Evolutionary conservation across 2,888 invertebrate genomes (phyloP), one percentile per base, ranked within the genome.

Genomic region (Agrotis ipsilon): DNA sequence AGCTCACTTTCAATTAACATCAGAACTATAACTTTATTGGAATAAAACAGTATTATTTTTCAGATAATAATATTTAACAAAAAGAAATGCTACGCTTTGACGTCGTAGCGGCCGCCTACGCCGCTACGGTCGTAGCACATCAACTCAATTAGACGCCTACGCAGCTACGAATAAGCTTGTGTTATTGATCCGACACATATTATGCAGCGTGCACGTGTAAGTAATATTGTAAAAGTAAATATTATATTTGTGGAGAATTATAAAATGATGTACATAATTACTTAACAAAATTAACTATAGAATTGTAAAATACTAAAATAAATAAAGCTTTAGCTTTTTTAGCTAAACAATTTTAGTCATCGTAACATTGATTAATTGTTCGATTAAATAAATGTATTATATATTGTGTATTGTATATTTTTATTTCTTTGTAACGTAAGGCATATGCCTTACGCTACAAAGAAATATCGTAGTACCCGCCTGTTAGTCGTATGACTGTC

Each of bases 91-190:
- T 80, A 65, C 76, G 66, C 61, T 27, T 13, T 61, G 43, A 61
- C 46, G 57, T 27, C 54, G 67, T 72, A 71, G 57, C 46, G 1
- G 18, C 64, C 76, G 62, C 76, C 76, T 65, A 65, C 67, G 80
- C 32, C 32, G 80, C 76, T 80, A 79, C 80, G 32, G n/a, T 3
- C 78, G 80, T 78, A 78, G 78, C 70, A 70, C 16, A n/a, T 32
- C n/a, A 14, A 57, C 43, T 48, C n/a, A 18, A 67, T 78, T 54
- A 49, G 52, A 61, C 57, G 54, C 78, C 78, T 68, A 78, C 74
- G 64, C 68, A 64, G 52, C 21, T 21, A 19, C 43, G 21, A 32
- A 51, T 27, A 43, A 48, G 27, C 24, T 48, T 19, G 6, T n/a
- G 18, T 45, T 52, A 24, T 16, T 49, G 48, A 61, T 61, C 43